phyloP scores from a whole-genome alignment of 2,888 invertebrate species.

The Emesis castigata region DNA sequence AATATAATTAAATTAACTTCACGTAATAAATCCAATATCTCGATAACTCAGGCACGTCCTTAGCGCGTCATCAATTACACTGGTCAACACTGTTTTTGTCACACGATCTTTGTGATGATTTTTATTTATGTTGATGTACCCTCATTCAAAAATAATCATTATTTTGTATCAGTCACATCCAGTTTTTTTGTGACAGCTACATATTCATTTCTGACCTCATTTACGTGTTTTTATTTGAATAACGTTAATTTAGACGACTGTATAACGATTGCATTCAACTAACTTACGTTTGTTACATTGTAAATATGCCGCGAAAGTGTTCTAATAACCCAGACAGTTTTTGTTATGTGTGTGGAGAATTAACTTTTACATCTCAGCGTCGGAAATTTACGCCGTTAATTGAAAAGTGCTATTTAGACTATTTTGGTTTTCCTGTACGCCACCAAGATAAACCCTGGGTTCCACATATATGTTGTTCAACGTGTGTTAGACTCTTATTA shows the following conservation, averaged over 20 bases:
- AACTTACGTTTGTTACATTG: neutral
- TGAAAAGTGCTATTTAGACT: neutral
- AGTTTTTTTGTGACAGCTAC: too few relatives aligned
- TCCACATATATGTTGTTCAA: neutral
- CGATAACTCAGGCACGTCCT: too few relatives aligned
- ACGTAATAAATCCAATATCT: too few relatives aligned
- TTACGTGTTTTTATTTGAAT: neutral
- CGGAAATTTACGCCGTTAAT: constrained; percentile 1
- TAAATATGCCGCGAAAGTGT: constrained; percentile 19
- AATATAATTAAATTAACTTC: too few relatives aligned
- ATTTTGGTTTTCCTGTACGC: neutral
- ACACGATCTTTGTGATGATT: neutral
- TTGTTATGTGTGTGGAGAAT: constrained; percentile 45
- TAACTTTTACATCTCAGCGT: constrained; percentile 31
- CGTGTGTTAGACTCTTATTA: neutral
- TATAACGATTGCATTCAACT: neutral
- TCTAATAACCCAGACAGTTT: constrained; percentile 30
- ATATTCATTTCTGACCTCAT: neutral
- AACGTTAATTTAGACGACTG: neutral
- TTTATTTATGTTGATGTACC: neutral
- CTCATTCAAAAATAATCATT: neutral
- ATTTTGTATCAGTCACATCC: too few relatives aligned
- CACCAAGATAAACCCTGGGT: neutral
- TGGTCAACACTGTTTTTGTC: neutral
- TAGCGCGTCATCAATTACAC: too few relatives aligned